A percentile compares a stretch with the other conserved stretches of the same genome.
phyloP scores from a whole-genome alignment of 2,113 vertebrate species.

The Colinus virginianus region DNA sequence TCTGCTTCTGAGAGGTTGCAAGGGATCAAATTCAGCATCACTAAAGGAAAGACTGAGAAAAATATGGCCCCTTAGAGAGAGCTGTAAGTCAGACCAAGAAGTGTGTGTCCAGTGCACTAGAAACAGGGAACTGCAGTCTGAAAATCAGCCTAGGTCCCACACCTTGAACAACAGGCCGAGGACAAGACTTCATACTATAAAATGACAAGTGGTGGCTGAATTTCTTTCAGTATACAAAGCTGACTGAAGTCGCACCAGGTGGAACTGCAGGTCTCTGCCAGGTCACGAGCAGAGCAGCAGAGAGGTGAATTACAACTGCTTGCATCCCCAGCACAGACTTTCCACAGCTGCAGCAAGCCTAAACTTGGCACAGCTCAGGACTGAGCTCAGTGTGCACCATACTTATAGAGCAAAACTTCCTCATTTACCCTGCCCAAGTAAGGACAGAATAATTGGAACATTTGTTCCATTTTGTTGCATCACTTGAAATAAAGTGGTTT shows the following conservation, averaged over 20 bases:
- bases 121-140: not conserved
- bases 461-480: not conserved
- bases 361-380: not conserved
- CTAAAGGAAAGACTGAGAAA: not conserved
- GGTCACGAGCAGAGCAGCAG: not conserved
- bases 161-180: not conserved
- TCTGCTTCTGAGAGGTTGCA: not conserved
- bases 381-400: not conserved
- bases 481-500: not conserved
- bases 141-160: not conserved
- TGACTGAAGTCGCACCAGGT: not conserved
- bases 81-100: not conserved
- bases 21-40: not conserved
- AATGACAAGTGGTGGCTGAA: not conserved
- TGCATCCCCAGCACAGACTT: not conserved
- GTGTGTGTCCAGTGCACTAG: not conserved
- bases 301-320: conserved; percentile 8
- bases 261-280: not conserved
- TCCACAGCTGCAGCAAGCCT: not conserved
- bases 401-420: conserved; percentile 11
- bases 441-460: not conserved
- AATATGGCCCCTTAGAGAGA: not conserved
- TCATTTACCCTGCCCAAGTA: not conserved
- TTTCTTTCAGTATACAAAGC: not conserved
- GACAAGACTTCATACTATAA: not conserved